Conservation (phyloP, 2,797 vertebrate species). For the Coregonus suidteri region DNA sequence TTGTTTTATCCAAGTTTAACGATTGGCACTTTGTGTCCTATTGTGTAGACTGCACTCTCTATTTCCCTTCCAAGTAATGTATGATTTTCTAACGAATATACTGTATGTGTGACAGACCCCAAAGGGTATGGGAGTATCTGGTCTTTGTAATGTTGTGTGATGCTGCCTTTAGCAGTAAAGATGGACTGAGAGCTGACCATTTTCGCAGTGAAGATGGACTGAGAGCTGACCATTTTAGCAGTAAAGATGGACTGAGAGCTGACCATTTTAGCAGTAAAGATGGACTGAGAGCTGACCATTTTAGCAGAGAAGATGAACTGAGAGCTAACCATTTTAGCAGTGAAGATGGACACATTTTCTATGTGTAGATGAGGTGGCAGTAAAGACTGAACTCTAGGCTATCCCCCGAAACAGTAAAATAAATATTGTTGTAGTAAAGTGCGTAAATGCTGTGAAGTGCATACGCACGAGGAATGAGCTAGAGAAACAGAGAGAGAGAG, state of each 20-base stretch:
- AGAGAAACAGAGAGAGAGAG: background rate
- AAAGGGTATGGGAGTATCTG: no score
- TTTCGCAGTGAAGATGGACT: no score
- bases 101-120: no score
- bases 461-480: constrained; percentile 17
- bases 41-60: constrained; percentile 17
- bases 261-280: constrained; percentile 1
- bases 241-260: no score
- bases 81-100: background rate
- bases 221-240: no score
- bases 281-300: background rate
- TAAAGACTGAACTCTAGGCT: constrained; percentile 24
- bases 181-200: no score
- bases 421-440: constrained; percentile 46
- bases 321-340: no score
- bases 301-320: constrained; percentile 25
- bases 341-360: background rate
- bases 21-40: background rate
- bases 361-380: background rate
- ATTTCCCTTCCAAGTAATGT: constrained; percentile 43
- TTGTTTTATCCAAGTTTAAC: constrained; percentile 34
- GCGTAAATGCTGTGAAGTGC: constrained; percentile 37
- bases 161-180: no score
- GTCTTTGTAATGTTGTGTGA: no score
- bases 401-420: constrained; percentile 41